These are phyloP conservation scores for Calliopsis andreniformis DNA, from an alignment of 1,140 invertebrate species.

Conservation along the genomic window DNA sequence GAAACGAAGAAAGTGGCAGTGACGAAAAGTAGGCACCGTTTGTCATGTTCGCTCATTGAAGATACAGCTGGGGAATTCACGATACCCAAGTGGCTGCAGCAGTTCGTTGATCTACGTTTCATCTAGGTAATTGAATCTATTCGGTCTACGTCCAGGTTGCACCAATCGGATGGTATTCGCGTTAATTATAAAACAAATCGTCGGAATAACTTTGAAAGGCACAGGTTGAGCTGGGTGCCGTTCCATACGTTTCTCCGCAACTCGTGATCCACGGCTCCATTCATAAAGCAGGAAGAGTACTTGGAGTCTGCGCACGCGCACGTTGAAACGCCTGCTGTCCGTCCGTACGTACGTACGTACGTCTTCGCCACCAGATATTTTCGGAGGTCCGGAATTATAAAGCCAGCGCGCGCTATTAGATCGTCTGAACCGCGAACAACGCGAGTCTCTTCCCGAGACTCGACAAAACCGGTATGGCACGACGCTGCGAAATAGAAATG, in stretches of 20 bases:
- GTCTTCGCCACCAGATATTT: constrained; percentile 43
- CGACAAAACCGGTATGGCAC: constrained; percentile 37
- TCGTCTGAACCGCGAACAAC: constrained; percentile 32
- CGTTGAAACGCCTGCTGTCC: constrained; percentile 22
- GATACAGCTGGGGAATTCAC: not conserved
- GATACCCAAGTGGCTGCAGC: not conserved
- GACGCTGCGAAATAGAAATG: too few species aligned
- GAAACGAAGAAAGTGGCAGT: not conserved
- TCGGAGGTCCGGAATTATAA: constrained; percentile 40
- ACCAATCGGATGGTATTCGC: not conserved
- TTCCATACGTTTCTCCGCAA: constrained; percentile 24
- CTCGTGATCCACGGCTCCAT: constrained; percentile 42
- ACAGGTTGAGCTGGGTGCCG: constrained; percentile 29
- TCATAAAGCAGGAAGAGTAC: constrained; percentile 44
- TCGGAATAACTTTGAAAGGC: constrained; percentile 1
- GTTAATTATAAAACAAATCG: constrained; percentile 34
- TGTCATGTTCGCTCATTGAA: not conserved
- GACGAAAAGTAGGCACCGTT: too few species aligned
- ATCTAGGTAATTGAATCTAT: too few species aligned
- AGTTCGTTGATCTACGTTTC: too few species aligned
- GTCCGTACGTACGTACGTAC: not conserved
- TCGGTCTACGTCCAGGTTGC: too few species aligned
- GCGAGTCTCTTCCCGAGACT: constrained; percentile 26
- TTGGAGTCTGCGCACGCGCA: constrained; percentile 16
- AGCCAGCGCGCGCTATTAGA: constrained; percentile 13